phyloP scores from a whole-genome alignment of 2,888 invertebrate genomes.

The Branchinecta sandiegonensis region DNA sequence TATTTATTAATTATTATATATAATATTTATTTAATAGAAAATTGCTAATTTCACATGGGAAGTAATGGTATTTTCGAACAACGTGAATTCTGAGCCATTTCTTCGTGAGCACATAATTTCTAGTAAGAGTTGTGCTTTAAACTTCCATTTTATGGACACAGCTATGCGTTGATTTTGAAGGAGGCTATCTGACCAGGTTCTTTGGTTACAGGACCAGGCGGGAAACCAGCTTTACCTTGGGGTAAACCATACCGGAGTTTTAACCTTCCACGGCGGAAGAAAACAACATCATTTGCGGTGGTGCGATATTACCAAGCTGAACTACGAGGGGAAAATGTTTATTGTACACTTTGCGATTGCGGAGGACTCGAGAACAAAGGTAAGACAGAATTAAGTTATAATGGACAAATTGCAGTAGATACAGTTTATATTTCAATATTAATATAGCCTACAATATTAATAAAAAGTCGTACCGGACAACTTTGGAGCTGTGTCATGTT shows the following conservation, averaged over 20 bases:
- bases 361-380: conserved; percentile 48
- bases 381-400: conserved; percentile 29
- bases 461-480: background rate
- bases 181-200: too few species aligned
- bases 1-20: too few species aligned
- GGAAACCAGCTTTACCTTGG: conserved; percentile 83
- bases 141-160: too few species aligned
- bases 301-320: conserved; percentile 88
- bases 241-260: conserved; percentile 85
- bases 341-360: conserved; percentile 83
- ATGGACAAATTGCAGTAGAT: too few species aligned
- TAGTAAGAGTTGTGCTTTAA: too few species aligned
- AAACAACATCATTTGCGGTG: conserved; percentile 91
- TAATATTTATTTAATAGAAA: too few species aligned
- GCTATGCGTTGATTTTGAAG: too few species aligned
- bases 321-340: conserved; percentile 95
- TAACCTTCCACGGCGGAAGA: conserved; percentile 83
- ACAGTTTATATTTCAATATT: too few species aligned
- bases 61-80: too few species aligned
- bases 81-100: too few species aligned
- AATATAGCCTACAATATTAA: conserved; percentile 8
- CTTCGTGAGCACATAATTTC: too few species aligned
- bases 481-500: background rate
- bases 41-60: too few species aligned
- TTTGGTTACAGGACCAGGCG: conserved; percentile 60